Conservation (phyloP, 2,797 vertebrate genomes). For the Lepidocolaptes lacrymiger region DNA sequence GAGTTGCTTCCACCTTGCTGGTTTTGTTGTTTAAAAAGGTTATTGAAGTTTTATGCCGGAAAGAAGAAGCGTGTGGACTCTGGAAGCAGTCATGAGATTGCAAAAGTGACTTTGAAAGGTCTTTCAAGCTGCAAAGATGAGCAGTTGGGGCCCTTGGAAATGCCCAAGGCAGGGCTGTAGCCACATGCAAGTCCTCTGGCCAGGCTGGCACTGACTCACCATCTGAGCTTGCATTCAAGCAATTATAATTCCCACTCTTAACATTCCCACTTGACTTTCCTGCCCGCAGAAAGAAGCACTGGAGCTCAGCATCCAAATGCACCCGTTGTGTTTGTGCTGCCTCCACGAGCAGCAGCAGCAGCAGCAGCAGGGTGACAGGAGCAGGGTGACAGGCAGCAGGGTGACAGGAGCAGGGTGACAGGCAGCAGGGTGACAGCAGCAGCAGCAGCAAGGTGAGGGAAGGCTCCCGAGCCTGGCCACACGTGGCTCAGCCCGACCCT, state of each 20-base stretch:
- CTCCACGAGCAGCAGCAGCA: neutral
- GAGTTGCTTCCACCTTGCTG: neutral
- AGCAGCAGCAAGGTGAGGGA: neutral
- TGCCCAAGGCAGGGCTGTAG: neutral
- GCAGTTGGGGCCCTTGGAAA: neutral
- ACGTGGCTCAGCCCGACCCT: neutral
- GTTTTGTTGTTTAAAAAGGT: neutral
- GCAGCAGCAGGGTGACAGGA: too few species aligned
- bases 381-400: too few species aligned
- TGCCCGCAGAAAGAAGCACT: neutral
- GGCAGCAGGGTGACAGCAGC: neutral
- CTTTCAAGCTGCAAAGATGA: neutral
- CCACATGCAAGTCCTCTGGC: neutral
- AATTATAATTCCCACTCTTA: neutral
- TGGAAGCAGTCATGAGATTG: neutral
- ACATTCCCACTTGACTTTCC: neutral
- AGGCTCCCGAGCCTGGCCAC: accelerated
- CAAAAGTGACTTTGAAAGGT: neutral
- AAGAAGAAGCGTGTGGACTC: neutral
- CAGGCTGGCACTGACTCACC: neutral
- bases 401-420: too few species aligned
- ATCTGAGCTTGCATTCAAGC: neutral
- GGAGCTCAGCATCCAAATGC: neutral
- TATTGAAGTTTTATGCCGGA: neutral
- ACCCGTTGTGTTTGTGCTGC: accelerated